Evolutionary conservation across 2,888 invertebrate species (phyloP).

Genomic region (Cloeon dipterum): DNA sequence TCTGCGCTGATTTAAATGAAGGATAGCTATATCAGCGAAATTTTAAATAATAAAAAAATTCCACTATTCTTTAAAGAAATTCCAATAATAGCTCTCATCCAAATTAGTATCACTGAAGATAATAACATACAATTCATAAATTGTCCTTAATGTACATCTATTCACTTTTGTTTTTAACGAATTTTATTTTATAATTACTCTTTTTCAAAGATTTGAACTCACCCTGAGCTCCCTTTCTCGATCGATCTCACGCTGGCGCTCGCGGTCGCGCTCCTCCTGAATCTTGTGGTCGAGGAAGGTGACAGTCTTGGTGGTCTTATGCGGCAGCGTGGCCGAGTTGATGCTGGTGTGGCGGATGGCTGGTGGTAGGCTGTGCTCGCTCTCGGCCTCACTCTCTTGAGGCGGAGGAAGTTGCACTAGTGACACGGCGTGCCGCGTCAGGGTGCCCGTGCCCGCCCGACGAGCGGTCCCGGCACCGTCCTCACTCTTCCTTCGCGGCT

Average conservation of each 20-base stretch:
- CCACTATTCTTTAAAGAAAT: too few species aligned
- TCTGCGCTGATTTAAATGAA: too few species aligned
- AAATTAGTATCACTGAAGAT: too few species aligned
- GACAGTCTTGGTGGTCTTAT: not conserved
- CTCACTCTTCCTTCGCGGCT: constrained; percentile 12
- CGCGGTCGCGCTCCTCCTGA: not conserved
- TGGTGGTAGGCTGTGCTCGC: constrained; percentile 7
- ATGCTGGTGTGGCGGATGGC: not conserved
- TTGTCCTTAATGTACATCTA: too few species aligned
- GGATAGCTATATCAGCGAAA: too few species aligned
- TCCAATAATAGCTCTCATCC: too few species aligned
- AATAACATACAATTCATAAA: too few species aligned
- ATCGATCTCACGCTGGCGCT: not conserved
- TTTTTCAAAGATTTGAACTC: too few species aligned
- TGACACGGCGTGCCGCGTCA: constrained; percentile 45
- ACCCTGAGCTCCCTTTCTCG: not conserved
- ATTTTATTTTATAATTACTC: too few species aligned
- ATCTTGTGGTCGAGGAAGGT: not conserved
- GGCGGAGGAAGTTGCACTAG: constrained; percentile 64
- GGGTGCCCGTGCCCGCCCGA: constrained; percentile 16
- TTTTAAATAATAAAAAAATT: too few species aligned
- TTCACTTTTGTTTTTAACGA: too few species aligned
- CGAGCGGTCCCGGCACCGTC: constrained; percentile 2
- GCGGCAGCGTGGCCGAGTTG: not conserved
- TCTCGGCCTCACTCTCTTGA: constrained; percentile 42